These are phyloP conservation scores for Pseudomyrmex concolor DNA, from an alignment of 1,140 invertebrate genomes.

Conservation along the genomic window DNA sequence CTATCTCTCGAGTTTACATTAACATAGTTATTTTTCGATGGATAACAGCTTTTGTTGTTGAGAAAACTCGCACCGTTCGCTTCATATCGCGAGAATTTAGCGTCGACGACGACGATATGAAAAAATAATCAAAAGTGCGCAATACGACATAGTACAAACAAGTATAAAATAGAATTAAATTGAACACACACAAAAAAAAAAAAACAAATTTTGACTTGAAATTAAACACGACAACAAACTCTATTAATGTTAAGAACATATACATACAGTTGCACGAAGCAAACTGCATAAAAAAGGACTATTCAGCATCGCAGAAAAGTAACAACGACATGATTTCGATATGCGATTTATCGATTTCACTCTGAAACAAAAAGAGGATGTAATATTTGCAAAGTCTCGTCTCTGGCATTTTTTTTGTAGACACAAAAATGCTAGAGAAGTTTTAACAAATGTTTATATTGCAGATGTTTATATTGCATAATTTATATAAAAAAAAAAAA, in stretches of 20 bases:
- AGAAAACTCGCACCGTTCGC: slow-evolving; percentile 40
- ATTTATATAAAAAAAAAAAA: neutral
- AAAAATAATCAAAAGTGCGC: too few species aligned
- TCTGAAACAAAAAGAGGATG: neutral
- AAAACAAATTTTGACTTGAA: too few species aligned
- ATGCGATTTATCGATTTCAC: too few species aligned
- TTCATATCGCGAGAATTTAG: slow-evolving; percentile 21
- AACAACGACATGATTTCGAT: too few species aligned
- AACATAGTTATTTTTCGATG: slow-evolving; percentile 64
- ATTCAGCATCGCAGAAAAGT: neutral
- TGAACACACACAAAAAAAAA: too few species aligned
- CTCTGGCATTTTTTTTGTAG: neutral
- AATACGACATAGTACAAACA: too few species aligned
- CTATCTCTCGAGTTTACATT: slow-evolving; percentile 44
- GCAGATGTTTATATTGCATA: neutral
- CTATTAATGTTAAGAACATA: too few species aligned
- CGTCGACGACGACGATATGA: slow-evolving; percentile 24
- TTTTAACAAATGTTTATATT: slow-evolving; percentile 1
- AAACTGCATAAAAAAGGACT: neutral
- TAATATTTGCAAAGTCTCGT: neutral
- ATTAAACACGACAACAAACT: too few species aligned
- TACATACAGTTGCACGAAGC: too few species aligned
- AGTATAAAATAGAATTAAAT: too few species aligned
- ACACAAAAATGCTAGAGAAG: neutral
- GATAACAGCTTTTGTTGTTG: slow-evolving; percentile 42